Evolutionary conservation across 2,113 vertebrate genomes (phyloP), one percentile per base, ranked within the genome.

Genomic region (Heterocephalus glaber): DNA sequence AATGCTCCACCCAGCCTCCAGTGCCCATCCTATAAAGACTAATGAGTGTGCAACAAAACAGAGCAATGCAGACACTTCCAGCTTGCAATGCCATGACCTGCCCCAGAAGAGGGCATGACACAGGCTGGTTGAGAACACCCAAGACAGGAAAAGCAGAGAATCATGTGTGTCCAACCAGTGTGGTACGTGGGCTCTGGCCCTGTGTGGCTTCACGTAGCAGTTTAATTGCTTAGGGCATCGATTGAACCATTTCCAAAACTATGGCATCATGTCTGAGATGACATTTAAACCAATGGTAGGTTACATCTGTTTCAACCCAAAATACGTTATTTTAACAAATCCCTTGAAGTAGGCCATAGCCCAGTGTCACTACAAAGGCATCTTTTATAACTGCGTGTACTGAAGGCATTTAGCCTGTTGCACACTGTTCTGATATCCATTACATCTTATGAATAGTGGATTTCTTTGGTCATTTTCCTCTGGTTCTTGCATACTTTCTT

Each of bases 111-210:
- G 12, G 6, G 12, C 17, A 70, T 52, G 61, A 14, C 8, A 13
- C 10, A 10, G 87, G 1, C 0, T 14, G 63, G 94, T 83, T 12
- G 4, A 86, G 94, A 85, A 95, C 17, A 26, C 20, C 82, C 41
- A 77, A 28, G 24, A 74, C 19, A 22, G 83, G 65, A 0, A 88
- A 33, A 33, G 63, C 28, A 74, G 92, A 81, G 90, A 41, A 93
- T 68, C n/a, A 35, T 35, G 81, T 44, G 44, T 41, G 28, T 19
- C 28, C 56, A 17, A 38, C 20, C 22, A 1, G 22, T 28, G 3
- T 35, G 0, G 1, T 19, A 2, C 7, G 1, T 49, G 3, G 28
- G 28, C 17, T 49, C 35, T 5, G 17, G 12, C 1, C 28, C 66
- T 35, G 20, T n/a, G 33, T 65, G 81, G 41, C 76, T 91, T 74